These are phyloP conservation scores for Austrofundulus limnaeus DNA, from an alignment of 2,113 vertebrate species.

Conservation along the genomic window DNA sequence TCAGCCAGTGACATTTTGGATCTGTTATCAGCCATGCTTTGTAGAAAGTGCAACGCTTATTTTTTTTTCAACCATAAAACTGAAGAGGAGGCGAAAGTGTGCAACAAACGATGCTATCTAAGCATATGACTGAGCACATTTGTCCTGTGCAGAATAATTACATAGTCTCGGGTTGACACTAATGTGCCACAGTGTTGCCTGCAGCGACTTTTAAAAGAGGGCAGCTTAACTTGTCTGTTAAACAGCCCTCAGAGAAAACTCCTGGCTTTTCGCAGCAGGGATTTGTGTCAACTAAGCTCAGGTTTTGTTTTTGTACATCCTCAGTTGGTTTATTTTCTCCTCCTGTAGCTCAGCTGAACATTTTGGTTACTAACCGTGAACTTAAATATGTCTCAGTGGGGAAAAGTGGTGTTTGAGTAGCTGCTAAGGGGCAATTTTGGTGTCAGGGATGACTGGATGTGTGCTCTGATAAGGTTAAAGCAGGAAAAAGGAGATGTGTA, in stretches of 20 bases:
- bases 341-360: slow-evolving; percentile 10
- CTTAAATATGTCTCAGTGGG: slow-evolving; percentile 13
- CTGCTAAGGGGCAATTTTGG: slow-evolving; percentile 28
- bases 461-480: slow-evolving; percentile 19
- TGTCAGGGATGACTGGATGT: slow-evolving; percentile 40
- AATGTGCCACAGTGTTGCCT: slow-evolving; percentile 32
- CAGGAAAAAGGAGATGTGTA: slow-evolving; percentile 4
- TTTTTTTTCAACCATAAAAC: slow-evolving; percentile 10
- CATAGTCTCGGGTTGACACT: slow-evolving; percentile 30
- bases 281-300: slow-evolving; percentile 45
- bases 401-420: slow-evolving; percentile 22
- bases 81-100: slow-evolving; percentile 23
- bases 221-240: slow-evolving; percentile 44
- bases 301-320: slow-evolving; percentile 35
- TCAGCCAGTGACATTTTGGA: slow-evolving; percentile 48
- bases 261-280: slow-evolving; percentile 13
- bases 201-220: slow-evolving; percentile 31
- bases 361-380: slow-evolving; percentile 21
- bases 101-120: slow-evolving; percentile 46
- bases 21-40: slow-evolving; percentile 47
- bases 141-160: slow-evolving; percentile 50
- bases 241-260: slow-evolving; percentile 12
- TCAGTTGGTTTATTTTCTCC: slow-evolving; percentile 7
- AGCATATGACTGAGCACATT: slow-evolving; percentile 53
- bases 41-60: slow-evolving; percentile 45